Conservation (phyloP, 2,888 invertebrate genomes). For the Drosophila infuscata region DNA sequence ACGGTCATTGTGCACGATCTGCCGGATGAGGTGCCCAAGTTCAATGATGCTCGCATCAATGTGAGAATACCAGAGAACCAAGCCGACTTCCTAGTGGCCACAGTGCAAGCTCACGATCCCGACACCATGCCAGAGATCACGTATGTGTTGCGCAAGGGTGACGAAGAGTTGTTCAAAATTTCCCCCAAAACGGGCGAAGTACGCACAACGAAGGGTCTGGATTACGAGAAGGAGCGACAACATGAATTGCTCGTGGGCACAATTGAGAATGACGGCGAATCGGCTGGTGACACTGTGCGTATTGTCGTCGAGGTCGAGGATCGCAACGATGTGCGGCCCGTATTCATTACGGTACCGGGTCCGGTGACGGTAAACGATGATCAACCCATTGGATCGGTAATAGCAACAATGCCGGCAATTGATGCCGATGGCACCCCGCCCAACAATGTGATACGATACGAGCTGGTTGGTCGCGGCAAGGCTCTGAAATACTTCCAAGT, state of each 20-base stretch:
- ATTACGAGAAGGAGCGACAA: slow-evolving; percentile 90
- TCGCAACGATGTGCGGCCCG: slow-evolving; percentile 94
- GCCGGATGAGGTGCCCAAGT: slow-evolving; percentile 92
- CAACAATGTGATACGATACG: slow-evolving; percentile 92
- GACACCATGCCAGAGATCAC: slow-evolving; percentile 93
- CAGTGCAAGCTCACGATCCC: slow-evolving; percentile 94
- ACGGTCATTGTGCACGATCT: slow-evolving; percentile 92
- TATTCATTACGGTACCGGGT: slow-evolving; percentile 92
- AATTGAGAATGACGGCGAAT: slow-evolving; percentile 90
- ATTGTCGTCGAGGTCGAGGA: slow-evolving; percentile 87
- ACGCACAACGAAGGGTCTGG: slow-evolving; percentile 90
- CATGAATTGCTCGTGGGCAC: slow-evolving; percentile 93
- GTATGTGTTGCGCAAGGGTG: slow-evolving; percentile 93
- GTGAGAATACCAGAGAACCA: slow-evolving; percentile 94
- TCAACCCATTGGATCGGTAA: slow-evolving; percentile 91
- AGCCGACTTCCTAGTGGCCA: slow-evolving; percentile 91
- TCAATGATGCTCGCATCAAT: slow-evolving; percentile 90
- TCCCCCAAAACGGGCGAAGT: slow-evolving; percentile 92
- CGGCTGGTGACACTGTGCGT: slow-evolving; percentile 90
- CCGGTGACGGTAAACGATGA: slow-evolving; percentile 94
- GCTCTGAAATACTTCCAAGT: slow-evolving; percentile 94
- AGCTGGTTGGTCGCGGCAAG: slow-evolving; percentile 92
- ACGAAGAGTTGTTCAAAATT: slow-evolving; percentile 92
- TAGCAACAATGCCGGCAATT: slow-evolving; percentile 91
- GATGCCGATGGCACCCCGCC: slow-evolving; percentile 95